Evolutionary conservation across 2,888 invertebrate genomes (phyloP).

Genomic region (Chelonus formosanus): DNA sequence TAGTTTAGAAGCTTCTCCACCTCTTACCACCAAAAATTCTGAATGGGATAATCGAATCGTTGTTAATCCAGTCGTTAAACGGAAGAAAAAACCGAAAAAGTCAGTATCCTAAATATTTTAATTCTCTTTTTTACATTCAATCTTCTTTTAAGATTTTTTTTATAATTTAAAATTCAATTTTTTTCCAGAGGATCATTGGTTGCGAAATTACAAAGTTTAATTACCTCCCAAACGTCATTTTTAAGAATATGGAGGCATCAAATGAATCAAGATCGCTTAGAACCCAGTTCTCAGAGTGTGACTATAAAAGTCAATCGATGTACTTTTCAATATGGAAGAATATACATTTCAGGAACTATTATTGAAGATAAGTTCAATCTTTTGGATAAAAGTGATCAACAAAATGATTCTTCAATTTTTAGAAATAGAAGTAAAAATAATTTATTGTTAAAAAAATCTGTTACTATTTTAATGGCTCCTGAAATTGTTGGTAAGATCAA

Average conservation of each 20-base stretch:
- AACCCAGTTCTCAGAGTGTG: slow-evolving; percentile 40
- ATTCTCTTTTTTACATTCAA: neutral
- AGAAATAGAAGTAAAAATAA: neutral
- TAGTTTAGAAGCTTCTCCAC: slow-evolving; percentile 39
- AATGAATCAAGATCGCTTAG: slow-evolving; percentile 41
- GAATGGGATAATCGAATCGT: slow-evolving; percentile 2
- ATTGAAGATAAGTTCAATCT: slow-evolving; percentile 49
- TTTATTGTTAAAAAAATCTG: neutral
- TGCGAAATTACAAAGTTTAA: slow-evolving; percentile 46
- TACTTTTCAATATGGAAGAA: slow-evolving; percentile 42
- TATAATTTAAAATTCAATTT: slow-evolving; percentile 19
- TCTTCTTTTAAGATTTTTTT: neutral
- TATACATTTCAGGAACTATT: slow-evolving; percentile 46
- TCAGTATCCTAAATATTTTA: slow-evolving; percentile 23
- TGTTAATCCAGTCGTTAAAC: slow-evolving; percentile 39
- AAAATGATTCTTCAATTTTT: neutral
- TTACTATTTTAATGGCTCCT: slow-evolving; percentile 49
- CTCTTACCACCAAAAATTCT: slow-evolving; percentile 4
- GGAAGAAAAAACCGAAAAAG: slow-evolving; percentile 45
- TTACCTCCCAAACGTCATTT: slow-evolving; percentile 47
- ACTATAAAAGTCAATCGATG: slow-evolving; percentile 42
- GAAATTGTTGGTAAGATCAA: slow-evolving; percentile 48
- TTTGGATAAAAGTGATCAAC: slow-evolving; percentile 28
- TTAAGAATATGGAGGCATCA: slow-evolving; percentile 56
- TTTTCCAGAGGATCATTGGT: slow-evolving; percentile 51